Evolutionary conservation across 64 coral and sea anemone genomes (phyloP).

Genomic region (Stichodactyla mertensii): DNA sequence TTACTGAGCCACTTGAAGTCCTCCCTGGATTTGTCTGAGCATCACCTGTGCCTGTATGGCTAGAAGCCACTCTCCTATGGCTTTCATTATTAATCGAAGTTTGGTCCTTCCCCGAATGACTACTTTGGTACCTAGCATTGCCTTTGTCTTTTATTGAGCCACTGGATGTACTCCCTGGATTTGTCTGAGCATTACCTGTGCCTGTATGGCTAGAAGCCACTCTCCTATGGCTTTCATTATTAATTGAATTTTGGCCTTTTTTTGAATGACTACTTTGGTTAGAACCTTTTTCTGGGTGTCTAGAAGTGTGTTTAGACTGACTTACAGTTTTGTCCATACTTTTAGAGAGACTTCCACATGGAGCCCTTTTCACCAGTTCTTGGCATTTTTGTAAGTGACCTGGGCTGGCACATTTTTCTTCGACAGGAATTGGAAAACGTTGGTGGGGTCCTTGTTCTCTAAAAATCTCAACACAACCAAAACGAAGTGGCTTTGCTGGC

Average conservation of each 20-base stretch:
- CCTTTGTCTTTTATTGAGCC: background rate
- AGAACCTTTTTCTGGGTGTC: background rate
- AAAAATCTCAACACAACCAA: background rate
- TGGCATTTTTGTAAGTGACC: background rate
- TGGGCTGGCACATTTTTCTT: background rate
- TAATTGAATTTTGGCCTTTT: background rate
- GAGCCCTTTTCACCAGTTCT: background rate
- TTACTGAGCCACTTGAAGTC: background rate
- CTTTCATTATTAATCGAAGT: background rate
- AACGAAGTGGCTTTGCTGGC: background rate
- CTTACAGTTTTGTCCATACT: background rate
- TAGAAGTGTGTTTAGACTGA: background rate
- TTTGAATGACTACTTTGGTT: background rate
- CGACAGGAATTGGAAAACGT: background rate
- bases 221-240: background rate
- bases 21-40: background rate
- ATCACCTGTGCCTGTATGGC: no score
- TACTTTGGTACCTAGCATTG: background rate
- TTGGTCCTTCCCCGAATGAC: background rate
- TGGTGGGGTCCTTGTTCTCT: background rate
- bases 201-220: background rate
- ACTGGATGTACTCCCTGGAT: background rate
- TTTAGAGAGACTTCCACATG: background rate
- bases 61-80: background rate
- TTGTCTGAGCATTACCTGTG: background rate